Base-by-base conservation (phyloP, 2,797 vertebrate species). In the Crocidura indochinensis region DNA sequence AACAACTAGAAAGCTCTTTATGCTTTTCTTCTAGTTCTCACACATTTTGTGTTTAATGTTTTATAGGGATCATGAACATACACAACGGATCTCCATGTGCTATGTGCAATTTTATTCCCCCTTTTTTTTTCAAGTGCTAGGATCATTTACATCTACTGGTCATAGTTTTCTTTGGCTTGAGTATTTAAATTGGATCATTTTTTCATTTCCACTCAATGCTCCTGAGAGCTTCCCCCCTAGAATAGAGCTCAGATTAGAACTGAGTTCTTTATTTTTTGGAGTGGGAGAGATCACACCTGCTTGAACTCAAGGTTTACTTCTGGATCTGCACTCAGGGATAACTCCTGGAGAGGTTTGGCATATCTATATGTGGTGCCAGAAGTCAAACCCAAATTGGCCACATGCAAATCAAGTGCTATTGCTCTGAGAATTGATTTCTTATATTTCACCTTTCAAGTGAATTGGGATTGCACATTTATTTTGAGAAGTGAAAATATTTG, bases 401-500 rank as follows among this genome's bases (percentile, higher is more conserved):
- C 22, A 20, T 60, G 22, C 56, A 60, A 15, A 20, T 6, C 56
- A 60, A 60, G 51, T 51, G 51, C 15, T 60, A 60, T 19, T 26
- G 64, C 10, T 26, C 64, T 19, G 24, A n/a, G 20, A 9, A 81
- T 38, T 29, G 29, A 2, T 80, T 91, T 91, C 46, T 89, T 69
- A 38, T 27, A 26, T 47, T 88, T 88, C 20, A 68, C 67, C 15
- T 26, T 64, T 89, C 10, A 75, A 20, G 31, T 64, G 11, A 87
- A 29, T 19, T 60, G 64, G 56, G 29, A 1, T 1, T 81, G 12
- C 49, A 29, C 9, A 31, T 65, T 76, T 84, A 77, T 88, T 91
- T 86, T 93, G 67, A 86, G 53, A 93, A 74, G 26, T 62, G 65
- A 86, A 81, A 60, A 31, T 26, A 15, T 80, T 44, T 62, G 15